These are phyloP conservation scores for Caenorhabditis sp. DNA, from an alignment of 2,888 invertebrate genomes.

Conservation along the genomic window DNA sequence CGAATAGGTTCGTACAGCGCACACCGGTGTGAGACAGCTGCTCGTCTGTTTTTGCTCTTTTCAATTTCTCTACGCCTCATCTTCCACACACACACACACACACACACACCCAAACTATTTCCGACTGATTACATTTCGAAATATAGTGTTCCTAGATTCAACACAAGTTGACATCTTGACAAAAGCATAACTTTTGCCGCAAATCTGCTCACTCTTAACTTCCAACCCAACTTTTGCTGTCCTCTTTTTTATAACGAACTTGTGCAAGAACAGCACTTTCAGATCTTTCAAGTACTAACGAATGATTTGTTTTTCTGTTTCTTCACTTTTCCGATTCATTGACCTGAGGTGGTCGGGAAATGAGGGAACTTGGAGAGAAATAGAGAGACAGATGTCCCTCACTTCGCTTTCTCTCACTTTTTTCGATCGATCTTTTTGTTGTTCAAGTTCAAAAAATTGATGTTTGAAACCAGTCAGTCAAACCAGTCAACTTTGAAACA, in stretches of 20 bases:
- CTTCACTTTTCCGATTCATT: neutral
- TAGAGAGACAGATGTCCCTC: neutral
- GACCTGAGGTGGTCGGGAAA: neutral
- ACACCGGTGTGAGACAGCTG: too few relatives aligned
- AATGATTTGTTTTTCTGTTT: neutral
- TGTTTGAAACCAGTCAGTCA: neutral
- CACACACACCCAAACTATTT: too few relatives aligned
- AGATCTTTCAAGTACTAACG: too few relatives aligned
- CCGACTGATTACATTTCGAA: too few relatives aligned
- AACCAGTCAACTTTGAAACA: too few relatives aligned
- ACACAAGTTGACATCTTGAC: neutral
- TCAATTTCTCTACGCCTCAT: too few relatives aligned
- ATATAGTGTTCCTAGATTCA: neutral
- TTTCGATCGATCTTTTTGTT: conserved; percentile 2
- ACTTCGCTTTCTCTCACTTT: neutral
- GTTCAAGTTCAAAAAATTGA: conserved; percentile 1
- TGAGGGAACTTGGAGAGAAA: conserved; percentile 3
- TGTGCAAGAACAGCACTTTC: too few relatives aligned
- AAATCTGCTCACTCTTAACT: neutral
- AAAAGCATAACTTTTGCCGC: neutral
- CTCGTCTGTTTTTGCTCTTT: too few relatives aligned
- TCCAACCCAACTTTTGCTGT: neutral
- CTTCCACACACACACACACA: too few relatives aligned
- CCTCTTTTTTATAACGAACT: neutral
- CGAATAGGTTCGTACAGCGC: too few relatives aligned